A percentile compares a stretch with the other conserved stretches of the same genome.
These are phyloP conservation scores for Pomatorhinus ruficollis DNA, from an alignment of 2,113 vertebrate species.

Conservation along the genomic window DNA sequence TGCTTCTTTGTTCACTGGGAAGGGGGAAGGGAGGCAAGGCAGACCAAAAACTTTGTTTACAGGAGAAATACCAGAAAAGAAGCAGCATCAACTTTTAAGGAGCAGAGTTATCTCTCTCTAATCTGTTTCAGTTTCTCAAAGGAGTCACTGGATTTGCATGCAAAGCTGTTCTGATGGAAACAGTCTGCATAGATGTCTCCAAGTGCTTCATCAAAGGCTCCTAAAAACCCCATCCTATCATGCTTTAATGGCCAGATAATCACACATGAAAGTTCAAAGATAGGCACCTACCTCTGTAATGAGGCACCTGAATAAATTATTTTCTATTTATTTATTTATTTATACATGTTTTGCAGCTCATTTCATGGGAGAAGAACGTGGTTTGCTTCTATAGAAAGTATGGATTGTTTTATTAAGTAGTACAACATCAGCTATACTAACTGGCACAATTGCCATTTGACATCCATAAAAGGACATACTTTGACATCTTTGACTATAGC, in stretches of 20 bases:
- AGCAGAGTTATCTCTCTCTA: neutral
- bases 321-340: neutral
- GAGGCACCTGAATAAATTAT: neutral
- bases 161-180: slow-evolving; percentile 10
- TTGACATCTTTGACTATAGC: neutral
- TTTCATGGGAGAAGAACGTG: neutral
- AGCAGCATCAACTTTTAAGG: neutral
- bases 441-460: neutral
- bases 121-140: slow-evolving; percentile 8
- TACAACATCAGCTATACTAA: neutral
- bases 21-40: neutral
- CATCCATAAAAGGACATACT: neutral
- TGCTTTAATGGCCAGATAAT: neutral
- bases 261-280: neutral
- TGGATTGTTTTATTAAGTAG: neutral
- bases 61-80: neutral
- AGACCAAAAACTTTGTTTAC: slow-evolving; percentile 34
- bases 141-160: neutral
- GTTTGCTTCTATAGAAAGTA: neutral
- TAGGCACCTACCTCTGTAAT: neutral
- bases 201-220: slow-evolving; percentile 33
- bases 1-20: slow-evolving; percentile 29
- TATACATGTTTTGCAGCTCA: neutral
- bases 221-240: neutral
- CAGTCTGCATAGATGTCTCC: neutral